Percentiles rank a stretch among this genome's conserved stretches.
Conservation (phyloP, 2,797 vertebrate genomes). For the Margarornis squamiger region DNA sequence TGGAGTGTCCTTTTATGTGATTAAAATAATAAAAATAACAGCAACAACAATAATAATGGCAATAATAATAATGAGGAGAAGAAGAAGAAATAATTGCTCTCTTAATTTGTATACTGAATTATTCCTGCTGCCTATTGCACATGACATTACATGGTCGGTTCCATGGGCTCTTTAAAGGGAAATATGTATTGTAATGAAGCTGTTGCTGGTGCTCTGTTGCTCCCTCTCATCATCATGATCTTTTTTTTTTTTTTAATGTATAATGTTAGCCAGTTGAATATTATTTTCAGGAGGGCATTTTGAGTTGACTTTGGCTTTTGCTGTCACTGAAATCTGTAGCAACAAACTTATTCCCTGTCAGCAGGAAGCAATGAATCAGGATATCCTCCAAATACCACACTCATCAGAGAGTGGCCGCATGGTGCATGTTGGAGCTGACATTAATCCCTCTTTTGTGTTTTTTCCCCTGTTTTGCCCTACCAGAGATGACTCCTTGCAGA, state of each 20-base stretch:
- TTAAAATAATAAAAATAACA: not conserved
- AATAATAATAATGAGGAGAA: not conserved
- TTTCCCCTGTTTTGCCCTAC: not conserved
- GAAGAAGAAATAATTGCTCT: not conserved
- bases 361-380: constrained; percentile 63
- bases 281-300: not conserved
- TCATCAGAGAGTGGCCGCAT: not conserved
- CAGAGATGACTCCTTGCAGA: not conserved
- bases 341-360: constrained; percentile 52
- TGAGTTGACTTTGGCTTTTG: constrained; percentile 31
- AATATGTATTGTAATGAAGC: not conserved
- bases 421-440: constrained; percentile 39
- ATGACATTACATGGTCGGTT: not conserved
- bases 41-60: too few relatives aligned
- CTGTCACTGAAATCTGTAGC: constrained; percentile 53
- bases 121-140: not conserved
- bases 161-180: not conserved
- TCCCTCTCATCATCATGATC: not conserved
- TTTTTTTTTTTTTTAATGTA: not conserved
- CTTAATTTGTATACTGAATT: not conserved
- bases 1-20: constrained; percentile 1
- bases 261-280: not conserved
- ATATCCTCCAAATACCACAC: constrained; percentile 54
- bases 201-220: constrained; percentile 26
- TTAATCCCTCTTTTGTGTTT: not conserved